These are phyloP conservation scores for Myotis yumanensis DNA, from an alignment of 2,113 vertebrate species.

Conservation along the genomic window DNA sequence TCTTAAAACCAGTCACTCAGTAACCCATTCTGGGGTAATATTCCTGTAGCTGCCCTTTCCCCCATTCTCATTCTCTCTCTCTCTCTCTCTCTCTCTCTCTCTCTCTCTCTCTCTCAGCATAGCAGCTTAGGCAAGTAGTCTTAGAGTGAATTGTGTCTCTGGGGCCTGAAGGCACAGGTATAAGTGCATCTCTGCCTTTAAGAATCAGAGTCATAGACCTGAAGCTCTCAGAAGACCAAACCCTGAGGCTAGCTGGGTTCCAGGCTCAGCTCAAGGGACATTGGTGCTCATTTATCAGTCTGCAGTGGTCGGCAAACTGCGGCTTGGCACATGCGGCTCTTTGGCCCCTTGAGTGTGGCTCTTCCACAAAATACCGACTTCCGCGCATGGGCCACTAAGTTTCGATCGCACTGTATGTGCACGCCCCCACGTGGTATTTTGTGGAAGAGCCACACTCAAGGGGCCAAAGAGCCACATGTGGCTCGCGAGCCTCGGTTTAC, in stretches of 20 bases:
- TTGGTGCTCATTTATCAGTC: too few relatives aligned
- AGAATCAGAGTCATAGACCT: neutral
- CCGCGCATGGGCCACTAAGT: too few relatives aligned
- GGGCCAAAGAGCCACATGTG: too few relatives aligned
- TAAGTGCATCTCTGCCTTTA: neutral
- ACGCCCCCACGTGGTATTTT: too few relatives aligned
- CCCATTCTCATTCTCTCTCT: neutral
- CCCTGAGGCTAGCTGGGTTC: neutral
- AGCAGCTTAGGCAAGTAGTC: neutral
- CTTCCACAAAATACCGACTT: too few relatives aligned
- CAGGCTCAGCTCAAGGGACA: neutral
- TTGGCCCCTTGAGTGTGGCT: too few relatives aligned
- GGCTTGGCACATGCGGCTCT: too few relatives aligned
- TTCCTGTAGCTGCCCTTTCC: neutral
- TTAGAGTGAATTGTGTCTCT: neutral
- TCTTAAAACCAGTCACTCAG: neutral
- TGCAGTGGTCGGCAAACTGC: too few relatives aligned
- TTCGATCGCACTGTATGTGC: too few relatives aligned
- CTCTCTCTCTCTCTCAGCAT: neutral
- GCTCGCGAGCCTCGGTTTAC: too few relatives aligned
- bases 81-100: neutral
- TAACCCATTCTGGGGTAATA: neutral
- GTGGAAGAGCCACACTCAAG: too few relatives aligned
- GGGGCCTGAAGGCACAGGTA: neutral
- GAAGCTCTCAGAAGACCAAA: neutral